These are phyloP conservation scores for Microcebus ravelobensis DNA, from an alignment of 2,113 vertebrate genomes.

Conservation along the genomic window DNA sequence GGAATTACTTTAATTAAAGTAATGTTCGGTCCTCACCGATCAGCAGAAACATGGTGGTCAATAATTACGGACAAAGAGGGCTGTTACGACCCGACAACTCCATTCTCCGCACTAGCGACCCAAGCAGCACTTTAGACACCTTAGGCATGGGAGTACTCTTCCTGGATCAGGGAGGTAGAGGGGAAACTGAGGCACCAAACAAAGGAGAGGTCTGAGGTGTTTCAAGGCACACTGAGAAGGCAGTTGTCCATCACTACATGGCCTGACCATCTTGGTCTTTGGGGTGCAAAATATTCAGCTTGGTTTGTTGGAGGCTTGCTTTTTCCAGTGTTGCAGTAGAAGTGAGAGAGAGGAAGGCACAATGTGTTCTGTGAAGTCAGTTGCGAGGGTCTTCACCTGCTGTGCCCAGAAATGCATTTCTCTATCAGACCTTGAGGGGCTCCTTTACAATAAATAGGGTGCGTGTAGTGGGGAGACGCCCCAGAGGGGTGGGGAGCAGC, in stretches of 20 bases:
- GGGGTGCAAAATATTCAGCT: not conserved
- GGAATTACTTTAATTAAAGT: conserved; percentile 36
- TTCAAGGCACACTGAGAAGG: not conserved
- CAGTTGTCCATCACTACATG: not conserved
- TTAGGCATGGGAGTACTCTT: not conserved
- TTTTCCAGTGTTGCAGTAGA: not conserved
- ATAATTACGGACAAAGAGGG: not conserved
- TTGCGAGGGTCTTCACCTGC: not conserved
- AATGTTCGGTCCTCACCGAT: not conserved
- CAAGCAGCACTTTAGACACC: not conserved
- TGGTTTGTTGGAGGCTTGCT: not conserved
- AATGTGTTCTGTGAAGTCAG: not conserved
- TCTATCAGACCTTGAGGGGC: not conserved
- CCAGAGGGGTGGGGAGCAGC: not conserved
- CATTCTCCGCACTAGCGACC: not conserved
- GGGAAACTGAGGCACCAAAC: not conserved
- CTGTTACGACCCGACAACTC: not conserved
- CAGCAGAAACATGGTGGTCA: not conserved
- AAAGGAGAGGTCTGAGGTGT: not conserved
- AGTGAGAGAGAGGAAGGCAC: not conserved
- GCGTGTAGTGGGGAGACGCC: not conserved
- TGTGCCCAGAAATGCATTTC: not conserved
- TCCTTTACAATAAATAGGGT: not conserved
- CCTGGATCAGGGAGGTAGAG: not conserved
- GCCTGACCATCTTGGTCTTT: not conserved